Conservation (phyloP, 64 coral and sea anemone species). For the Actinia tenebrosa region DNA sequence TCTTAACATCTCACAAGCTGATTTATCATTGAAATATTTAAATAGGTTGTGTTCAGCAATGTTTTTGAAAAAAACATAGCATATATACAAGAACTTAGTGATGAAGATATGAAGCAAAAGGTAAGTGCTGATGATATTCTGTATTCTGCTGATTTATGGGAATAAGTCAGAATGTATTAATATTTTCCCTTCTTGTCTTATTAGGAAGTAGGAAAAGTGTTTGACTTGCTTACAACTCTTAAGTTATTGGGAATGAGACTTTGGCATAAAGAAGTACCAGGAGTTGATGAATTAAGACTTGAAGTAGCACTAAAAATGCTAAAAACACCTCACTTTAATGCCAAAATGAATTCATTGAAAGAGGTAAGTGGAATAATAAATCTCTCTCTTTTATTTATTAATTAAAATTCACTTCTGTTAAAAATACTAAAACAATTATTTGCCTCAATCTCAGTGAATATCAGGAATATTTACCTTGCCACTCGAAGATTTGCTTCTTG, state of each 20-base stretch:
- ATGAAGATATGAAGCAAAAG: conserved; percentile 98
- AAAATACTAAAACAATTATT: too few relatives aligned
- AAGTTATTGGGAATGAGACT: conserved; percentile 85
- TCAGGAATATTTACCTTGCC: too few relatives aligned
- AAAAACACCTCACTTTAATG: conserved; percentile 92
- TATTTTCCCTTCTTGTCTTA: not conserved
- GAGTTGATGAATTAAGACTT: conserved; percentile 80
- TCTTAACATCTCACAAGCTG: too few relatives aligned
- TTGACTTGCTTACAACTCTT: conserved; percentile 81
- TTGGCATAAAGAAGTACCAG: conserved; percentile 68
- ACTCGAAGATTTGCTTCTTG: too few relatives aligned
- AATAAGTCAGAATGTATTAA: not conserved
- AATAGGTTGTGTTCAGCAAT: conserved; percentile 74
- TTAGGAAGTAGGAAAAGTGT: conserved; percentile 87
- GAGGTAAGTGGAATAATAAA: conserved; percentile 35
- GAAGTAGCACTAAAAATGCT: conserved; percentile 91
- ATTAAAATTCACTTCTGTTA: too few relatives aligned
- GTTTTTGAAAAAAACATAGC: conserved; percentile 90
- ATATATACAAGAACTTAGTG: conserved; percentile 83
- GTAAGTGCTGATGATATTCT: conserved; percentile 14
- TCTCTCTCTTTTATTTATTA: too few relatives aligned
- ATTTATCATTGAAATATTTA: not conserved
- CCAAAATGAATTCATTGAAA: conserved; percentile 94
- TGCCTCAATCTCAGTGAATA: too few relatives aligned
- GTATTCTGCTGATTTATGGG: not conserved